Evolutionary conservation across 2,888 invertebrate species (phyloP), one percentile per base, ranked within the genome.

Genomic region (Amiota communis): DNA sequence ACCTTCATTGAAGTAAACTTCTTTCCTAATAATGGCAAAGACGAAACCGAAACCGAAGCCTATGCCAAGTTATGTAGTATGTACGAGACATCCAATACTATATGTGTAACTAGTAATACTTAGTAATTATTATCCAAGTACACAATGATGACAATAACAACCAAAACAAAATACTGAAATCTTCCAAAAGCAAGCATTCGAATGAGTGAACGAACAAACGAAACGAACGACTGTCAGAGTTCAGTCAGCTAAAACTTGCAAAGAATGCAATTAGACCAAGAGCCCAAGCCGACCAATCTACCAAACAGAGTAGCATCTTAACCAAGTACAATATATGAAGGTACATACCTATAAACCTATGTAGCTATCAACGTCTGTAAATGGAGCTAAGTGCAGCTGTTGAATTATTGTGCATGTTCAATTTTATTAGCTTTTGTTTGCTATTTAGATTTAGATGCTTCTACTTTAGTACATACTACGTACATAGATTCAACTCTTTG

Each of bases 351-450:
- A 23, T 36, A 36, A 36, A 6, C 36, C 2, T 36, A 36, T 36
- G 36, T 36, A 36, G 36, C 4, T 36, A 36, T 36, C 36, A 36
- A 36, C 6, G 36, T 36, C 36, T 36, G 36, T 36, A 36, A 36
- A 6, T 36, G 36, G 36, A 23, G 20, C 67, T 23, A 23, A 68
- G 15, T 23, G 67, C 67, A 68, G 23, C 53, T 51, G 51, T 15
- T 68, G 67, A 68, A 20, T 71, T 71, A 71, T 71, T 71, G 71
- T 63, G 63, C 71, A 64, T 63, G 71, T 71, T 51, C 51, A 23
- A 46, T 71, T 71, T 71, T 64, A 70, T 61, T 47, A 49, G 57
- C 70, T 61, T 70, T 70, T 70, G 67, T 68, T 48, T 68, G 17
- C 17, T 23, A 11, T 20, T 49, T n/a, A 51, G 49, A 67, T 67